phyloP scores from a whole-genome alignment of 2,888 invertebrate species.

The Epistrophe grossulariae region DNA sequence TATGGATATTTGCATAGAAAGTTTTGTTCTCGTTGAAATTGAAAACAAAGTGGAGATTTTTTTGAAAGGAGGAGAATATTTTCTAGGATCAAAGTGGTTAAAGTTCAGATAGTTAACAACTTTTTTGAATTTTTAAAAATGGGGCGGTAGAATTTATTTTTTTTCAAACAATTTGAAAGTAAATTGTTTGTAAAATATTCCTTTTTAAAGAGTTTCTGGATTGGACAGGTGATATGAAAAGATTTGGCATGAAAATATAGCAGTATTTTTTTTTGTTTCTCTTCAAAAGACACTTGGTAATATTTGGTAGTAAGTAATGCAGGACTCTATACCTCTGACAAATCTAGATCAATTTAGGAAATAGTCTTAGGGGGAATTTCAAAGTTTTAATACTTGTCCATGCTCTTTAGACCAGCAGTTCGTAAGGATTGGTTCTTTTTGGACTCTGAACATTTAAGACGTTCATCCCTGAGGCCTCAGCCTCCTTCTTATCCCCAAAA shows the following conservation, averaged over 20 bases:
- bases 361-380: no score
- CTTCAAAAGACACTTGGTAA: no score
- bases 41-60: not conserved
- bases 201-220: not conserved
- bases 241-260: not conserved
- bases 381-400: no score
- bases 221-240: not conserved
- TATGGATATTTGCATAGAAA: slow-evolving; percentile 37
- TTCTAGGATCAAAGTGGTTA: slow-evolving; percentile 15
- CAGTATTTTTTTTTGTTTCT: no score
- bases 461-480: no score
- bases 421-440: no score
- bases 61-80: not conserved
- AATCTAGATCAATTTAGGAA: no score
- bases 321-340: no score
- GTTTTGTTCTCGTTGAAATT: slow-evolving; percentile 3
- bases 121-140: not conserved
- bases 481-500: no score
- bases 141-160: not conserved
- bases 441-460: no score
- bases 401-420: no score
- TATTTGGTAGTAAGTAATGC: no score
- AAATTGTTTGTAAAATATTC: not conserved
- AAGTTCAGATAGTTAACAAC: slow-evolving; percentile 36
- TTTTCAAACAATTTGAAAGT: not conserved